Conservation (phyloP, 2,113 vertebrate genomes). For the Martes martes region DNA sequence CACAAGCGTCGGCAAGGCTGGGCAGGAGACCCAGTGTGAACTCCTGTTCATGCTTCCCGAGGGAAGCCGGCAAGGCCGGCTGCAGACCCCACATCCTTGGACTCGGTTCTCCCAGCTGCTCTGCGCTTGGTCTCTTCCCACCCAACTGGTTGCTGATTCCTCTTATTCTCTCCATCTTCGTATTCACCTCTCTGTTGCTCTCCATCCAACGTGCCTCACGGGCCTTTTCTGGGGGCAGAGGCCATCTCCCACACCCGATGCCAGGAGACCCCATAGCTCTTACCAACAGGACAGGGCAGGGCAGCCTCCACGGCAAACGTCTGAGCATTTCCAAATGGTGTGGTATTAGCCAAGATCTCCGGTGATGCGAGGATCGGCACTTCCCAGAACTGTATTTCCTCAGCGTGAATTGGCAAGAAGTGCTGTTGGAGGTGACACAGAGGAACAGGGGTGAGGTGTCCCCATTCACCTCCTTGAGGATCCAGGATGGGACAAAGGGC, state of each 20-base stretch:
- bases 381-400: conserved; percentile 4
- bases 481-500: background rate
- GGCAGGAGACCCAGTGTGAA: fast-evolving
- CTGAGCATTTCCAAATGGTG: background rate
- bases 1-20: background rate
- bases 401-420: background rate
- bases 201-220: background rate
- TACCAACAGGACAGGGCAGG: background rate
- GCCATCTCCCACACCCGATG: background rate
- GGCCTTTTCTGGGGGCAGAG: background rate
- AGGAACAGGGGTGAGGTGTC: background rate
- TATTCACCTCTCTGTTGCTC: background rate
- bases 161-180: background rate
- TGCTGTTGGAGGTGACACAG: background rate
- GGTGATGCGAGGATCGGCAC: background rate
- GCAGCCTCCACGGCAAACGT: background rate
- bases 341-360: conserved; percentile 4
- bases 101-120: background rate
- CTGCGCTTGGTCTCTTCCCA: background rate
- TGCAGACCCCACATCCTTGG: fast-evolving
- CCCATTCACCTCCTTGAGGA: background rate
- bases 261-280: background rate
- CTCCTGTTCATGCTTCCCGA: background rate
- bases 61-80: fast-evolving
- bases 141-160: too few relatives aligned